Evolutionary conservation across 2,113 vertebrate species (phyloP).

Genomic region (Lathamus discolor): DNA sequence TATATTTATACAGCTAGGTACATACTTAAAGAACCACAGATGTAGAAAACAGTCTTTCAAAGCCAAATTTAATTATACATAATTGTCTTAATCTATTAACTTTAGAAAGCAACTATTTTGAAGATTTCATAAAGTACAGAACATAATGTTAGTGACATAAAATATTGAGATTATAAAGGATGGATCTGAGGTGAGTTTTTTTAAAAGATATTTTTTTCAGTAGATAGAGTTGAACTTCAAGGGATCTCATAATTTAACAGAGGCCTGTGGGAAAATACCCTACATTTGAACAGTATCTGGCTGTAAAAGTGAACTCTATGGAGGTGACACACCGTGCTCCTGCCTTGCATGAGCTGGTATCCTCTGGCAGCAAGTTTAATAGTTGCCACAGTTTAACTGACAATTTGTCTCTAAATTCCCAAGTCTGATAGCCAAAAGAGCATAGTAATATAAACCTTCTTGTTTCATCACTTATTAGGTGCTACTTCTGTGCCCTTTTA

Average conservation of each 20-base stretch:
- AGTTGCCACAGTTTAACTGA: not conserved
- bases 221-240: not conserved
- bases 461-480: not conserved
- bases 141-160: not conserved
- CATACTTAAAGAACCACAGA: not conserved
- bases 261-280: not conserved
- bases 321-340: not conserved
- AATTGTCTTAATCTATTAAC: not conserved
- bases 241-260: not conserved
- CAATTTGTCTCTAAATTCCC: not conserved
- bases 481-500: not conserved
- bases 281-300: not conserved
- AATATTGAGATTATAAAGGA: not conserved
- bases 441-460: not conserved
- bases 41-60: not conserved
- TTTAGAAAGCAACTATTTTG: not conserved
- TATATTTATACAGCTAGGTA: not conserved
- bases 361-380: not conserved
- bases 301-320: not conserved
- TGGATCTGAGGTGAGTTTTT: not conserved
- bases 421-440: not conserved
- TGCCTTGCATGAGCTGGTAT: not conserved
- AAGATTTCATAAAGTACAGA: not conserved
- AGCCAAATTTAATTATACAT: not conserved
- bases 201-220: not conserved